Conservation (phyloP, 2,797 vertebrate genomes). For the Tauraco hartlaubi region DNA sequence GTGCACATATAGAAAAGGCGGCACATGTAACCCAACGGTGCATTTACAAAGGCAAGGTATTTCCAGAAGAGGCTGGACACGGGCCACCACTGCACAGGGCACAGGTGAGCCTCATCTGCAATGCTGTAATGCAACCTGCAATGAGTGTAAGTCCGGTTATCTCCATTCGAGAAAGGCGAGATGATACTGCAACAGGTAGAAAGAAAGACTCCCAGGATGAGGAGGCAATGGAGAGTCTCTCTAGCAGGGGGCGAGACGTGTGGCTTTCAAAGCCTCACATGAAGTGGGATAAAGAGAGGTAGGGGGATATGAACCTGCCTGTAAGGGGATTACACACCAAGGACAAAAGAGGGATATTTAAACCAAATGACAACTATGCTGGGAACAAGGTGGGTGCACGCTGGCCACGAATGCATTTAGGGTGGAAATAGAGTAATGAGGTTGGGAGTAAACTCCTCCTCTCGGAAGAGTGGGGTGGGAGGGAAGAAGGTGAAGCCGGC, state of each 20-base stretch:
- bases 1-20: not conserved
- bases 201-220: not conserved
- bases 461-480: not conserved
- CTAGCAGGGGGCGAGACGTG: rapidly evolving
- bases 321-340: not conserved
- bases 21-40: rapidly evolving
- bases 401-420: not conserved
- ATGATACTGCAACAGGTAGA: not conserved
- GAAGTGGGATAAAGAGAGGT: not conserved
- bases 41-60: not conserved
- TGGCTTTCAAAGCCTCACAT: not conserved
- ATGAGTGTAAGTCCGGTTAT: rapidly evolving
- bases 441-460: not conserved
- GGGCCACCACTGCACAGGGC: not conserved
- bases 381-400: rapidly evolving
- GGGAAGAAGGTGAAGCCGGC: not conserved
- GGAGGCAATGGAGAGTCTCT: rapidly evolving
- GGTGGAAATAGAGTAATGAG: not conserved
- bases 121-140: not conserved
- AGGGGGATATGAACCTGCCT: not conserved
- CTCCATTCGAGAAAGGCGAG: not conserved
- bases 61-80: not conserved
- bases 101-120: not conserved
- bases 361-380: not conserved
- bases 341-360: not conserved